Evolutionary conservation across 53 echinoderm and acorn worm species (phyloP).

Genomic region (Paracentrotus lividus): DNA sequence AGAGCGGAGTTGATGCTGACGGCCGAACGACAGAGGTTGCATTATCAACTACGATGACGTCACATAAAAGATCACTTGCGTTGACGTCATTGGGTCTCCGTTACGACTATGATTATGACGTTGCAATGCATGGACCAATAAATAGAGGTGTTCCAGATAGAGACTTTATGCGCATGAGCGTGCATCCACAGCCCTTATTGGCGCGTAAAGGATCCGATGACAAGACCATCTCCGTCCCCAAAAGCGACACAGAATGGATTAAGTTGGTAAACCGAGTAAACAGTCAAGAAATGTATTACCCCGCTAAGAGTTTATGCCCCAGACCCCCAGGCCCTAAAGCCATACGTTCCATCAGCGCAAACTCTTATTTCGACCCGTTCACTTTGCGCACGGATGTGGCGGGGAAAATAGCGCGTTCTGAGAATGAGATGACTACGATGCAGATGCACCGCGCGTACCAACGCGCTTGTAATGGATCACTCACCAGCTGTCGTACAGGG

Average conservation of each 20-base stretch:
- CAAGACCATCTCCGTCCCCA: conserved; percentile 19
- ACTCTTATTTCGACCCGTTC: conserved; percentile 61
- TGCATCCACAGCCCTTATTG: conserved; percentile 47
- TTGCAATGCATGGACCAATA: background rate
- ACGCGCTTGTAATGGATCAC: background rate
- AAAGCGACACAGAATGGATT: conserved; percentile 61
- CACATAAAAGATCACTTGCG: background rate
- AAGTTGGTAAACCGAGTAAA: conserved; percentile 53
- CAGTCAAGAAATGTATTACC: conserved; percentile 18
- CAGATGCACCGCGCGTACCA: conserved; percentile 67
- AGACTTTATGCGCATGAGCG: conserved; percentile 59
- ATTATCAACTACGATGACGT: background rate
- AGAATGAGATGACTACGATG: background rate
- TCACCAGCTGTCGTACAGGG: background rate
- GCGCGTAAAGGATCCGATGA: conserved; percentile 10
- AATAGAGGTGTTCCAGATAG: background rate
- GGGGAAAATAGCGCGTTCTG: background rate
- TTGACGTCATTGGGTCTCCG: conserved; percentile 37
- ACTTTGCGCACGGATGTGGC: background rate
- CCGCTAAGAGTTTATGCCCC: background rate
- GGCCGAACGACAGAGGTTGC: background rate
- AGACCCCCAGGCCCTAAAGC: background rate
- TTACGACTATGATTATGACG: conserved; percentile 23
- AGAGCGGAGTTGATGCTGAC: background rate
- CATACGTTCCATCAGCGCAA: conserved; percentile 55